These are phyloP conservation scores for Lasiurus borealis DNA, from an alignment of 2,113 vertebrate species.

Conservation along the genomic window DNA sequence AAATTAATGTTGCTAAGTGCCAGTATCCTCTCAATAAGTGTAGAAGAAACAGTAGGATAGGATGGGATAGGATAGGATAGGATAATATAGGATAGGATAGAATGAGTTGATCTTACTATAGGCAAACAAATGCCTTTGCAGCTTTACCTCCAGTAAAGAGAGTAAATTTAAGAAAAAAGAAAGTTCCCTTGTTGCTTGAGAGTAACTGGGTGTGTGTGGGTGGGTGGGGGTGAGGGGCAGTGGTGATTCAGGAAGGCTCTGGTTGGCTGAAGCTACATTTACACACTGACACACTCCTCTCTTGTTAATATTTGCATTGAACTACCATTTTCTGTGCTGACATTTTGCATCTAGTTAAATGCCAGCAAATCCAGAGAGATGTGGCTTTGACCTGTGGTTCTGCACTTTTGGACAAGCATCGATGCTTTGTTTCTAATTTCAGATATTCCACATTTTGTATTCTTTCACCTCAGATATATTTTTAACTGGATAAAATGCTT, in stretches of 20 bases:
- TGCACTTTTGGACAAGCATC: conserved; percentile 63
- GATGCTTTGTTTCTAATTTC: conserved; percentile 53
- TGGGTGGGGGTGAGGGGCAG: not conserved
- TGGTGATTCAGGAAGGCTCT: not conserved
- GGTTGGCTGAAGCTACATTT: conserved; percentile 53
- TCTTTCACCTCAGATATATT: conserved; percentile 25
- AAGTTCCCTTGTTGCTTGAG: conserved; percentile 7
- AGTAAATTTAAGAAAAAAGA: conserved; percentile 26
- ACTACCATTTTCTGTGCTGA: conserved; percentile 77
- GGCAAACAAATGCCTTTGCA: not conserved
- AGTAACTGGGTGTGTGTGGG: not conserved
- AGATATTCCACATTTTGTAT: conserved; percentile 56
- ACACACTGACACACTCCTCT: conserved; percentile 46
- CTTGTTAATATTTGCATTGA: conserved; percentile 82
- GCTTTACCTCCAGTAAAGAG: conserved; percentile 35
- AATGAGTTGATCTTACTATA: not conserved
- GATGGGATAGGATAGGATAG: too few relatives aligned
- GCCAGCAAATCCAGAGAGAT: conserved; percentile 78
- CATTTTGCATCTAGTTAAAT: conserved; percentile 83
- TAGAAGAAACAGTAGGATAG: not conserved
- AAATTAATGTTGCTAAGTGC: conserved; percentile 48
- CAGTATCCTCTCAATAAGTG: not conserved
- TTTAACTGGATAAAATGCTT: conserved; percentile 67
- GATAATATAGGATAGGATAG: not conserved
- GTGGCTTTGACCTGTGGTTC: conserved; percentile 69